Conservation (phyloP, 2,888 invertebrate genomes). For the Galeopsomyia nigrocyanea region DNA sequence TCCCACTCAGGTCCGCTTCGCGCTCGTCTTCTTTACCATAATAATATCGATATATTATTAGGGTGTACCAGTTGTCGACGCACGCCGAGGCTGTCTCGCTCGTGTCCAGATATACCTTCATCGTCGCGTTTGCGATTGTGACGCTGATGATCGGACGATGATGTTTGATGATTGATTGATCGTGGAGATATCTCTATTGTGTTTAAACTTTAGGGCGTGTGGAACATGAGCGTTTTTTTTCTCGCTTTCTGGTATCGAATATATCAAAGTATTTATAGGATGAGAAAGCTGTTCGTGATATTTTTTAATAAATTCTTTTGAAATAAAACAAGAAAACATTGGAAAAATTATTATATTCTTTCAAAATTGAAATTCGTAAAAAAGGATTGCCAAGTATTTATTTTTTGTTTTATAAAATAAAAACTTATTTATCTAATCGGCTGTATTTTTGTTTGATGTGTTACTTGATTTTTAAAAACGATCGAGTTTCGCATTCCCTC, state of each 20-base stretch:
- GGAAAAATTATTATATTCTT: no score
- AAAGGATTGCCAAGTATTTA: neutral
- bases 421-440: conserved; percentile 7
- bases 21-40: no score
- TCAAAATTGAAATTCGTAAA: conserved; percentile 11
- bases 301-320: conserved; percentile 34
- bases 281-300: conserved; percentile 23
- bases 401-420: neutral
- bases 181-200: conserved; percentile 26
- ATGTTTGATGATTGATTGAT: no score
- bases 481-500: conserved; percentile 15
- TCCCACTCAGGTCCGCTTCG: no score
- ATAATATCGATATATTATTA: no score
- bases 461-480: conserved; percentile 4
- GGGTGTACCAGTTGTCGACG: no score
- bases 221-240: conserved; percentile 25
- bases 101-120: no score
- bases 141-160: conserved; percentile 20
- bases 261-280: neutral
- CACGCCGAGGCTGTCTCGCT: no score
- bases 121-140: conserved; percentile 15
- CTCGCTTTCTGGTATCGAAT: neutral
- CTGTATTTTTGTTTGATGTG: conserved; percentile 6
- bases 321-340: conserved; percentile 4
- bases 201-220: conserved; percentile 4